Base-by-base conservation (phyloP, 2,888 invertebrate species). In the Nomada ruficornis region DNA sequence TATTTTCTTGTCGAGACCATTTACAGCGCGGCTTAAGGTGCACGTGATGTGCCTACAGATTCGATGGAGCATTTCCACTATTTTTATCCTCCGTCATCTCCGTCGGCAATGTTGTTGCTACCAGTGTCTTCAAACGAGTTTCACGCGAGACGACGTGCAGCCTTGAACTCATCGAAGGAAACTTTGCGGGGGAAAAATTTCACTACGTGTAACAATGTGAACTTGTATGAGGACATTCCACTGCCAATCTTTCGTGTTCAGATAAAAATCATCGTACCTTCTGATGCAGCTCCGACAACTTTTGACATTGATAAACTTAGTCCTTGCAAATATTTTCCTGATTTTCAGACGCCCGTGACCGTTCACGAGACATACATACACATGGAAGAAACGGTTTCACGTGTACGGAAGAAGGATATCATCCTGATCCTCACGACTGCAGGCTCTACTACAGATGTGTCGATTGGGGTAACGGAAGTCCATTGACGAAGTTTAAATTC, bases 371-470 rank as follows among this genome's bases (percentile, higher is more conserved):
- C 50, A 11, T 59, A 72, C 57, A 64, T 20, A 18, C 74, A 5
- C 80, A 83, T 29, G 62, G 20, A n/a, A 23, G 11, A 26, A 26
- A 50, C 54, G 69, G 59, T n/a, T 77, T 96, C 85, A 91, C 94
- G 47, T 97, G 97, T 90, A 94, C 94, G 3, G 94, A 94, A 26
- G 97, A 97, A 93, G 98, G 97, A 29, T 97, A 96, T 84, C 95
- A 96, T 91, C 95, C 95, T 1, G 97, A 97, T 92, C 95, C 96
- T n/a, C 91, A 92, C n/a, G 95, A 97, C 90, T 98, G 98, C 91
- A 94, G 95, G 67, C 94, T 95, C 70, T 98, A 97, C 94, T 97
- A 97, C 92, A 95, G 97, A 90, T 98, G 98, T 88, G 95, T 97
- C 23, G 94, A 95, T 88, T 95, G 95, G 90, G 95, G 95, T 77